These are phyloP conservation scores for Ceratina australensis DNA, from an alignment of 1,140 invertebrate species.

Conservation along the genomic window DNA sequence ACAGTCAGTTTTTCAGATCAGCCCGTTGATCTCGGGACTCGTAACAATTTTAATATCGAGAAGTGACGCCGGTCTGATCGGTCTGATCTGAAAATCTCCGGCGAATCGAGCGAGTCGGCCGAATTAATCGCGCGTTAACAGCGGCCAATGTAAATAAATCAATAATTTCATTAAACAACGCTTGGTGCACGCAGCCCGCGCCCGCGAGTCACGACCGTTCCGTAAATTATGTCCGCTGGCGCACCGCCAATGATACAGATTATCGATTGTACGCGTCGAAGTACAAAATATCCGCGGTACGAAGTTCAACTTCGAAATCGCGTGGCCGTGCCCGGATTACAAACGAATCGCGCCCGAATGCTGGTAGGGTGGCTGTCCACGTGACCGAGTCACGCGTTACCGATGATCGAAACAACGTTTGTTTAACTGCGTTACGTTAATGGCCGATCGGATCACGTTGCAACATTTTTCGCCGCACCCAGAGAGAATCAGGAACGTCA, in stretches of 20 bases:
- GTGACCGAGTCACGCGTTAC: not conserved
- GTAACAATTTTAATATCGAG: too few relatives aligned
- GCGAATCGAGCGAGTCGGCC: not conserved
- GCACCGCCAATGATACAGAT: slow-evolving; percentile 35
- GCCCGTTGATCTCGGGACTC: too few relatives aligned
- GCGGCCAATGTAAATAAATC: slow-evolving; percentile 32
- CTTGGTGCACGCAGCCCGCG: not conserved
- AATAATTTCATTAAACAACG: slow-evolving; percentile 48
- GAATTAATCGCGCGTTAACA: slow-evolving; percentile 39
- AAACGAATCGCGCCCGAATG: not conserved
- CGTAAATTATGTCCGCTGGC: slow-evolving; percentile 41
- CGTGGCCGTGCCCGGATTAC: not conserved
- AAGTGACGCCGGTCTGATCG: too few relatives aligned
- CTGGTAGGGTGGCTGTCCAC: not conserved
- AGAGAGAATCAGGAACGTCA: not conserved
- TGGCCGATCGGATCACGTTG: not conserved
- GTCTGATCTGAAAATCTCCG: not conserved
- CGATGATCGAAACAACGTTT: not conserved
- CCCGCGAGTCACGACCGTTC: not conserved
- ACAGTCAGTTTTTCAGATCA: too few relatives aligned
- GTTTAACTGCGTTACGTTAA: slow-evolving; percentile 47
- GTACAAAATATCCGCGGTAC: slow-evolving; percentile 15
- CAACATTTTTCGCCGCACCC: not conserved
- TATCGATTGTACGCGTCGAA: slow-evolving; percentile 21
- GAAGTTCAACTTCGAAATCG: not conserved